Conservation (phyloP, 2,797 vertebrate genomes). For the Champsocephalus esox region DNA sequence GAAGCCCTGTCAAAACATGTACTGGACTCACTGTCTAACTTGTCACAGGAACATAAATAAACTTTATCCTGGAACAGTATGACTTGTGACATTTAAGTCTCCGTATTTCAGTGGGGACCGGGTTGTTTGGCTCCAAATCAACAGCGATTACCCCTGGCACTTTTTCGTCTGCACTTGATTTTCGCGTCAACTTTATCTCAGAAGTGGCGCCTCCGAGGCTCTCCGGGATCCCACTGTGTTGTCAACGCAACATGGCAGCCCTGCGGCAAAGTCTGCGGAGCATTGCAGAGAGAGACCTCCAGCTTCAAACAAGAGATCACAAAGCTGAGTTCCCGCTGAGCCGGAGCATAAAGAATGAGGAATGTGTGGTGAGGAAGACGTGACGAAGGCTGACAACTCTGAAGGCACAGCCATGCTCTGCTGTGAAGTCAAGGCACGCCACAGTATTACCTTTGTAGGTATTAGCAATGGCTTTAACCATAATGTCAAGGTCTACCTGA, state of each 20-base stretch:
- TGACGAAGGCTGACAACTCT: conserved; percentile 52
- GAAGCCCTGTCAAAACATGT: conserved; percentile 32
- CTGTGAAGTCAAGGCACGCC: conserved; percentile 17
- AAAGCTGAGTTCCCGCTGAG: conserved; percentile 51
- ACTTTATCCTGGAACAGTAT: conserved; percentile 9
- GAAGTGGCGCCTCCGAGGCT: neutral
- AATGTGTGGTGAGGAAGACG: conserved; percentile 28
- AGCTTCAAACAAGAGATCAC: conserved; percentile 49
- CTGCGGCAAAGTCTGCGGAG: conserved; percentile 33
- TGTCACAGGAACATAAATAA: conserved; percentile 26
- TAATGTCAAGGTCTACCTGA: conserved; percentile 9
- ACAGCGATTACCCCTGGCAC: conserved; percentile 42
- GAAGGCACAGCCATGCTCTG: conserved; percentile 37
- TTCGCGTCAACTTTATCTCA: conserved; percentile 28
- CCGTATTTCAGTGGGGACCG: conserved; percentile 8
- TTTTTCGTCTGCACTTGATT: conserved; percentile 34
- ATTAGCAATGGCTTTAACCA: conserved; percentile 8
- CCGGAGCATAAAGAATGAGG: conserved; percentile 16
- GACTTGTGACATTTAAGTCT: conserved; percentile 36
- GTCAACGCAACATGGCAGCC: conserved; percentile 27
- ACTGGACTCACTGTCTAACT: conserved; percentile 10
- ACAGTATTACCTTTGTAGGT: conserved; percentile 17
- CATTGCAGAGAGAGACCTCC: conserved; percentile 24
- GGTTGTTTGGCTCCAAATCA: conserved; percentile 20
- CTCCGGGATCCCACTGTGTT: conserved; percentile 22